Evolutionary conservation across 2,888 invertebrate species (phyloP).

Genomic region (Ctenicera cuprea): DNA sequence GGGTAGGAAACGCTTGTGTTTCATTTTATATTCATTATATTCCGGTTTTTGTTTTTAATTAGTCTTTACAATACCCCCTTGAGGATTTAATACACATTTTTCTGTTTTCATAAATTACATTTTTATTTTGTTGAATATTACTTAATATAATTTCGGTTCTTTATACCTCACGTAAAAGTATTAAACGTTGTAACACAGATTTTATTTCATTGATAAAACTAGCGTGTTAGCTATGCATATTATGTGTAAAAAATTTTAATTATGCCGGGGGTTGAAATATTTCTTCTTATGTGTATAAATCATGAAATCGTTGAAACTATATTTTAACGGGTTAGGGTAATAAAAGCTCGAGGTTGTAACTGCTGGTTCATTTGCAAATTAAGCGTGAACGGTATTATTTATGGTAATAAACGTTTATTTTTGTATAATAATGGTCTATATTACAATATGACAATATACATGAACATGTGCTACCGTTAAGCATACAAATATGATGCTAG

Average conservation of each 20-base stretch:
- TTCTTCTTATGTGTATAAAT: constrained; percentile 35
- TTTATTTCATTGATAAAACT: constrained; percentile 20
- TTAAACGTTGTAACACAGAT: constrained; percentile 2
- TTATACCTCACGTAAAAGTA: constrained; percentile 1
- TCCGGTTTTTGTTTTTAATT: too few relatives aligned
- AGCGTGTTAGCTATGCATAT: constrained; percentile 32
- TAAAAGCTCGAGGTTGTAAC: constrained; percentile 28
- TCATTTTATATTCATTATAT: too few relatives aligned
- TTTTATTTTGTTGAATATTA: neutral
- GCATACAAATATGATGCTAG: constrained; percentile 65
- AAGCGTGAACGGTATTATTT: constrained; percentile 37
- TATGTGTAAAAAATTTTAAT: constrained; percentile 41
- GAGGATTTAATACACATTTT: too few relatives aligned
- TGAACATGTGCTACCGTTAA: constrained; percentile 67
- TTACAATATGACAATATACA: constrained; percentile 71
- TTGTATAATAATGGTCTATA: constrained; percentile 64
- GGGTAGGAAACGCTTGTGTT: too few relatives aligned
- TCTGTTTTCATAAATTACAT: too few relatives aligned
- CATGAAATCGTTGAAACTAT: constrained; percentile 31
- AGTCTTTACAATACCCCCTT: too few relatives aligned
- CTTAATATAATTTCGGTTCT: neutral
- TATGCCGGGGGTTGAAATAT: constrained; percentile 25
- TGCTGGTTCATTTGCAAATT: constrained; percentile 12
- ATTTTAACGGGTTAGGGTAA: constrained; percentile 28
- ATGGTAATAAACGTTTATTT: constrained; percentile 67